Base-by-base conservation (phyloP, 2,888 invertebrate species). In the Liodrosophila aerea region DNA sequence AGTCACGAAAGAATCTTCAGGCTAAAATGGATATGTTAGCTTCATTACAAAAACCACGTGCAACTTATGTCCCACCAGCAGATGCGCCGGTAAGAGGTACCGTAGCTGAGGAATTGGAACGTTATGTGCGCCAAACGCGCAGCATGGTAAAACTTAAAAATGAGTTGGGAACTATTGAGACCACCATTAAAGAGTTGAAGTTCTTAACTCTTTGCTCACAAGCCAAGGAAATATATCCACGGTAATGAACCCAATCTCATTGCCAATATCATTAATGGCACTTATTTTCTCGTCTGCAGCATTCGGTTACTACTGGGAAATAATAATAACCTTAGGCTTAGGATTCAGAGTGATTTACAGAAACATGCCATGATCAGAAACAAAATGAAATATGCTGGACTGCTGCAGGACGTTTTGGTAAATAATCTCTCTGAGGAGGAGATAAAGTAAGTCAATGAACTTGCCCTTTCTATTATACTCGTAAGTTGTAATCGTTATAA, bases 381-480 rank as follows among this genome's bases (percentile, higher is more conserved):
- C 2, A 88, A 87, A 64, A 70, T 81, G 47, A 54, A 73, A 2
- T 77, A 80, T 12, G 80, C 88, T 2, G 63, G 57, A 3, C 72
- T 85, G 4, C 58, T 87, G 11, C 59, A 85, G 34, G 74, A 73
- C 7, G 64, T 87, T 0, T 57, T 89, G 15, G 43, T 86, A 7
- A 85, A 88, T 36, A 89, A 88, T 71, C 75, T 87, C 1, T 86
- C 87, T 0, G 78, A 87, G 15, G 88, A 87, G 31, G 89, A 89
- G 50, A 73, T 87, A 7, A 72, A 64, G 90, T 90, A 73, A 65
- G 69, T 41, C 7, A 36, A 12, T 15, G 0, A 13, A 36, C 8
- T 12, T 13, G 1, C 1, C 8, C 8, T 15, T 7, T 7, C n/a
- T 16, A 3, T 11, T 4, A n/a, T 18, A 1, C 9, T 1, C 11